A percentile compares a stretch with the other conserved stretches of the same genome.
Conservation (phyloP, 2,888 invertebrate genomes). For the Hydrotaea diabolus region DNA sequence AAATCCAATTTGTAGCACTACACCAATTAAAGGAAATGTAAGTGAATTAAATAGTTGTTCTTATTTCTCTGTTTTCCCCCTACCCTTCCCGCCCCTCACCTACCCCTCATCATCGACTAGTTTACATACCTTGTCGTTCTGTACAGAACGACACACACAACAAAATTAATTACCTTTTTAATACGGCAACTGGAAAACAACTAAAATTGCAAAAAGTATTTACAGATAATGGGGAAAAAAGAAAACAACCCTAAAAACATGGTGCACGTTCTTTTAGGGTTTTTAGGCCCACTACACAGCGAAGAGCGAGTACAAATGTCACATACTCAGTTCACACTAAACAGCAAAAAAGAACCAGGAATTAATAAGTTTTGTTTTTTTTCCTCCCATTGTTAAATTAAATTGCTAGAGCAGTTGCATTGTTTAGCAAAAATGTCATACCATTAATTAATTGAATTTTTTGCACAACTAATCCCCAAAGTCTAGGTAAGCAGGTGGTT, state of each 20-base stretch:
- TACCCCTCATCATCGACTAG: not conserved
- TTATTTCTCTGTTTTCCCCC: not conserved
- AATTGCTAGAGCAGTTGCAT: not conserved
- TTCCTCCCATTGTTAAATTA: not conserved
- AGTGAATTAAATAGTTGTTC: slow-evolving; percentile 64
- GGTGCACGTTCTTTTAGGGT: not conserved
- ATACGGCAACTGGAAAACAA: not conserved
- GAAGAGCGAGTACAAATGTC: slow-evolving; percentile 1
- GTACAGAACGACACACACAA: slow-evolving; percentile 43
- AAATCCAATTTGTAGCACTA: slow-evolving; percentile 65
- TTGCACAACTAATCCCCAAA: not conserved
- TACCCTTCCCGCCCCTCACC: not conserved
- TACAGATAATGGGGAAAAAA: not conserved
- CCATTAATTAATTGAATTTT: not conserved
- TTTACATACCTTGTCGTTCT: not conserved
- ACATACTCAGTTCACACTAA: too few relatives aligned
- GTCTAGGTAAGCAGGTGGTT: too few relatives aligned
- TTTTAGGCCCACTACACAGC: not conserved
- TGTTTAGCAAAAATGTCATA: not conserved
- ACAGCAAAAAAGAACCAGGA: not conserved
- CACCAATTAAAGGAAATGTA: slow-evolving; percentile 68
- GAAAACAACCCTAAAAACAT: not conserved
- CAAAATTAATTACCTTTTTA: slow-evolving; percentile 40
- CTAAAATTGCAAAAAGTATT: not conserved
- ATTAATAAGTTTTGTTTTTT: slow-evolving; percentile 12